Conservation (phyloP, 1,140 invertebrate genomes). For the Polyergus mexicanus region DNA sequence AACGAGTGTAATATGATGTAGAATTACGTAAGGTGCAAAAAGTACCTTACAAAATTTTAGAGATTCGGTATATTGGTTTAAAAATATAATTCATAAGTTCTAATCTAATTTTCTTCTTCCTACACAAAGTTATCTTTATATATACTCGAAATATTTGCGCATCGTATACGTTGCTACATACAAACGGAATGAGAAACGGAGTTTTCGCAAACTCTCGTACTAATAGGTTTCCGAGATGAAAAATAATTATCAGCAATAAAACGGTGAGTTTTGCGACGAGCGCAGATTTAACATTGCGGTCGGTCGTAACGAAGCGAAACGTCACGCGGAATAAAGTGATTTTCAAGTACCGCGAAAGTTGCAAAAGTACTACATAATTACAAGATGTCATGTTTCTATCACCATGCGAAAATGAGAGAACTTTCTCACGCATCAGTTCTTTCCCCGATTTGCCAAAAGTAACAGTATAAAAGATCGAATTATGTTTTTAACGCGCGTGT, state of each 20-base stretch:
- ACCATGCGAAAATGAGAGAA: slow-evolving; percentile 32
- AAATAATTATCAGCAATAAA: slow-evolving; percentile 16
- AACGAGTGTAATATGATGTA: slow-evolving; percentile 2
- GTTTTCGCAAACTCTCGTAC: slow-evolving; percentile 13
- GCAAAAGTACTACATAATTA: slow-evolving; percentile 43
- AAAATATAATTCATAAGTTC: not conserved
- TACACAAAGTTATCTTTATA: not conserved
- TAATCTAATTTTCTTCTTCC: not conserved
- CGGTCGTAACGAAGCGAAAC: slow-evolving; percentile 1
- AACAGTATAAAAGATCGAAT: slow-evolving; percentile 36
- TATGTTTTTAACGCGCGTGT: slow-evolving; percentile 19
- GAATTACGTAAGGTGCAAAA: not conserved
- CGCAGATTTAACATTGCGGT: slow-evolving; percentile 11
- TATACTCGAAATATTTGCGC: not conserved
- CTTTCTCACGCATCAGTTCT: slow-evolving; percentile 10
- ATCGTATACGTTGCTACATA: too few species aligned
- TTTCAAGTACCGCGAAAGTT: slow-evolving; percentile 18
- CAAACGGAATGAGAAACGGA: not conserved
- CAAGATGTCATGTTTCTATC: slow-evolving; percentile 46
- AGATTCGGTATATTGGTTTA: not conserved
- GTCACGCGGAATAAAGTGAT: slow-evolving; percentile 11
- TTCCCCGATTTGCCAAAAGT: slow-evolving; percentile 20
- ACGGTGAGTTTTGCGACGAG: not conserved
- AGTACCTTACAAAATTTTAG: not conserved
- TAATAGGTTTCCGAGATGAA: not conserved